These are phyloP conservation scores for Mesorhabditis spiculigera DNA, from an alignment of 2,888 invertebrate genomes.

Conservation along the genomic window DNA sequence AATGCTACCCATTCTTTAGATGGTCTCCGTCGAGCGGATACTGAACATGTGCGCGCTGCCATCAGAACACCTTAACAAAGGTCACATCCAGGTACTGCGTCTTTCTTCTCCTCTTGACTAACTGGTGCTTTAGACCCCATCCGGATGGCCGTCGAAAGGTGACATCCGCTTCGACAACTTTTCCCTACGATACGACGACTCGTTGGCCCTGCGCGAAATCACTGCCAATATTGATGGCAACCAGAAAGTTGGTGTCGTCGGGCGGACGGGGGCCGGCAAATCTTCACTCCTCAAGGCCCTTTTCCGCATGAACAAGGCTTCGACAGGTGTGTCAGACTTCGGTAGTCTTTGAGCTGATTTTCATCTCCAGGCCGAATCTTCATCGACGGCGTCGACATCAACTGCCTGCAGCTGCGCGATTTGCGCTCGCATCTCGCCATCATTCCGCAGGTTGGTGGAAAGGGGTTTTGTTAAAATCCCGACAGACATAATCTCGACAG, in stretches of 20 bases:
- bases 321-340: constrained; percentile 10
- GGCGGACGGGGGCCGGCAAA: constrained; percentile 80
- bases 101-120: neutral
- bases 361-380: constrained; percentile 61
- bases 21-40: constrained; percentile 75
- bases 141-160: neutral
- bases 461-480: neutral
- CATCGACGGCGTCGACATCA: constrained; percentile 72
- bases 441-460: constrained; percentile 72
- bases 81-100: neutral
- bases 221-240: constrained; percentile 64
- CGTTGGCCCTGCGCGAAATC: constrained; percentile 29
- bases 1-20: constrained; percentile 44
- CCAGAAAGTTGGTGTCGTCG: constrained; percentile 77
- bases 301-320: constrained; percentile 76
- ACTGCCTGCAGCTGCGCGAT: constrained; percentile 72
- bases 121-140: neutral
- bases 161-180: constrained; percentile 25
- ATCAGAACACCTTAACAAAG: constrained; percentile 66
- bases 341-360: neutral
- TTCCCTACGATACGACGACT: constrained; percentile 31
- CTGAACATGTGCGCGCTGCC: constrained; percentile 75
- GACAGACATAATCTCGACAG: neutral
- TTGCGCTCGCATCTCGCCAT: constrained; percentile 79
- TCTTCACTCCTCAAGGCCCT: constrained; percentile 74